A percentile compares a stretch with the other conserved stretches of the same genome.
Evolutionary conservation across 1,140 invertebrate species (phyloP).

Genomic region (Macrotrachela quadricornifera): DNA sequence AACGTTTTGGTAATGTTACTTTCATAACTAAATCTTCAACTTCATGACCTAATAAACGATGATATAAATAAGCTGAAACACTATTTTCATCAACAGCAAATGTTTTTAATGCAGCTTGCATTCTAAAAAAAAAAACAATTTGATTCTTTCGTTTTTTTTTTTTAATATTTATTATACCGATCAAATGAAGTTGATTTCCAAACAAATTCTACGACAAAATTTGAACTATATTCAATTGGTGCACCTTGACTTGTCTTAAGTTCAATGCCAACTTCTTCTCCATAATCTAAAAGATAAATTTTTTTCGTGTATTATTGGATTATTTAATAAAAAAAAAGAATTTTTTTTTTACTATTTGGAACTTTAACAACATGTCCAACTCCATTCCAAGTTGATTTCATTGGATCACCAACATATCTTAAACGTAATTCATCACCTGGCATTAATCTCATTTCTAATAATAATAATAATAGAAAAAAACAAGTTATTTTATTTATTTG

Average conservation of each 20-base stretch:
- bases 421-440: slow-evolving; percentile 88
- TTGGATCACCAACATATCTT: slow-evolving; percentile 67
- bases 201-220: slow-evolving; percentile 95
- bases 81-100: slow-evolving; percentile 88
- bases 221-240: slow-evolving; percentile 69
- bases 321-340: not conserved
- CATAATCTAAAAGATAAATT: slow-evolving; percentile 43
- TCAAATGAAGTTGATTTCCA: slow-evolving; percentile 99
- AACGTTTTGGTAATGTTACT: slow-evolving; percentile 74
- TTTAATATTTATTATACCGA: slow-evolving; percentile 37
- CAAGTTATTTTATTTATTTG: not conserved
- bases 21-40: slow-evolving; percentile 67
- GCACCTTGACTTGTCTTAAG: slow-evolving; percentile 69
- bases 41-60: slow-evolving; percentile 80
- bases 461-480: slow-evolving; percentile 21
- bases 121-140: too few relatives aligned
- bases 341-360: slow-evolving; percentile 54
- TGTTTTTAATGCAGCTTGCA: slow-evolving; percentile 77
- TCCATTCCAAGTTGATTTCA: slow-evolving; percentile 49
- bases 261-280: slow-evolving; percentile 91
- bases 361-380: slow-evolving; percentile 92
- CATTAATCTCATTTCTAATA: slow-evolving; percentile 83
- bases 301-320: not conserved
- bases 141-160: not conserved
- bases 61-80: slow-evolving; percentile 91